Base-by-base conservation (phyloP, 2,797 vertebrate species). In the Darevskia mixta region DNA sequence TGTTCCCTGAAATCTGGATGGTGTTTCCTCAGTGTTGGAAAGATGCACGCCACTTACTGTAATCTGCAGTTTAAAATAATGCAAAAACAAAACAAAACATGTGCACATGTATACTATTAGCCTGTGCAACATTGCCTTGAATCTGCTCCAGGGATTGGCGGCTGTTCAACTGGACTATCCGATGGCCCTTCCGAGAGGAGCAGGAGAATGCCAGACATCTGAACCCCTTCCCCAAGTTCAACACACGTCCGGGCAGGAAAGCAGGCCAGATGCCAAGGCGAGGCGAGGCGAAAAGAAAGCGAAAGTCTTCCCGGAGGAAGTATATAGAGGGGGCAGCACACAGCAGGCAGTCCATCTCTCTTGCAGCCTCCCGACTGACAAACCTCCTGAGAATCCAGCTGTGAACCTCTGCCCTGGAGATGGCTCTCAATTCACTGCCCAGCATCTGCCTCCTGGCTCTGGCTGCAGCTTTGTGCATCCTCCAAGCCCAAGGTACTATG, bases 401-500 rank as follows among this genome's bases (percentile, higher is more conserved):
- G 45, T 23, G 3, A 17, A 15, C 67, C n/a, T 8, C n/a, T 11
- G 23, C 64, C 38, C 7, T 13, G 27, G 32, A 8, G 29, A 88
- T 88, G 87, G 25, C 1, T 23, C 69, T 38, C 4, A 38, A 6
- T 20, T 10, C 61, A 20, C 29, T 18, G 4, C 81, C 7, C 8
- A 27, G 76, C 72, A 79, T 81, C 43, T 87, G 61, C 80, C 82
- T 78, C 41, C 82, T 88, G 77, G 55, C 11, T 3, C 80, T 88
- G 67, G 55, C 18, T 3, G 55, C 35, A 3, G 11, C 29, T 5
- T 23, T 88, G 75, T 72, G 55, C 66, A 3, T 84, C 76, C 43
- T 85, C 38, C 87, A 79, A 29, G 82, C 66, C 13, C 77, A 66
- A 85, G 87, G 87, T 88, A 88, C 38, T 2, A 6, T 64, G 20